These are phyloP conservation scores for Fistularia tabacaria DNA, from an alignment of 2,797 vertebrate genomes.

Conservation along the genomic window DNA sequence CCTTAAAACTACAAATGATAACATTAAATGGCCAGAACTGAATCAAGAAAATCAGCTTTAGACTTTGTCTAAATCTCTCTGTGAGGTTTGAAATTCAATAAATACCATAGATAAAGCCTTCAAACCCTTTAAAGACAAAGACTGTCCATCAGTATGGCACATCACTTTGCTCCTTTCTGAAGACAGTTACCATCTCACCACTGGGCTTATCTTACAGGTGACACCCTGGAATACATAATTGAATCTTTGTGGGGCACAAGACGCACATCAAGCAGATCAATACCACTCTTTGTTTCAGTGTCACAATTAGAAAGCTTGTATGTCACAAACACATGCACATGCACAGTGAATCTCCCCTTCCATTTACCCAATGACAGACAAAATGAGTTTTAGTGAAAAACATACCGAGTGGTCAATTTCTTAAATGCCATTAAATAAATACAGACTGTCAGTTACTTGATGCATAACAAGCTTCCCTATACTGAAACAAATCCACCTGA, in stretches of 20 bases:
- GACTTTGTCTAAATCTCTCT: constrained; percentile 9
- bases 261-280: constrained; percentile 30
- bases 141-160: constrained; percentile 35
- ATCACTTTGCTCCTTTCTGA: constrained; percentile 44
- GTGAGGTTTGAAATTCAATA: constrained; percentile 11
- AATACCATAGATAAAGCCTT: constrained; percentile 27
- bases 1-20: constrained; percentile 15
- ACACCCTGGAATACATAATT: constrained; percentile 55
- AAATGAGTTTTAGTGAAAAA: background rate
- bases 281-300: constrained; percentile 5
- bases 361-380: background rate
- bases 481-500: constrained; percentile 44
- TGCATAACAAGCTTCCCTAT: constrained; percentile 32
- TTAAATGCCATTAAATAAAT: constrained; percentile 39
- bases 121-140: constrained; percentile 36
- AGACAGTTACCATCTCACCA: constrained; percentile 29
- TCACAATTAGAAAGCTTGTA: constrained; percentile 13
- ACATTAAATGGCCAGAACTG: constrained; percentile 26
- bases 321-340: constrained; percentile 14
- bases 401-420: constrained; percentile 17
- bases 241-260: constrained; percentile 36
- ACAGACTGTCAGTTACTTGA: constrained; percentile 26
- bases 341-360: background rate
- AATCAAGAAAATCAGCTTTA: constrained; percentile 17
- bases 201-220: constrained; percentile 51